Evolutionary conservation across 2,888 invertebrate species (phyloP).

Genomic region (Tortrix viridana): DNA sequence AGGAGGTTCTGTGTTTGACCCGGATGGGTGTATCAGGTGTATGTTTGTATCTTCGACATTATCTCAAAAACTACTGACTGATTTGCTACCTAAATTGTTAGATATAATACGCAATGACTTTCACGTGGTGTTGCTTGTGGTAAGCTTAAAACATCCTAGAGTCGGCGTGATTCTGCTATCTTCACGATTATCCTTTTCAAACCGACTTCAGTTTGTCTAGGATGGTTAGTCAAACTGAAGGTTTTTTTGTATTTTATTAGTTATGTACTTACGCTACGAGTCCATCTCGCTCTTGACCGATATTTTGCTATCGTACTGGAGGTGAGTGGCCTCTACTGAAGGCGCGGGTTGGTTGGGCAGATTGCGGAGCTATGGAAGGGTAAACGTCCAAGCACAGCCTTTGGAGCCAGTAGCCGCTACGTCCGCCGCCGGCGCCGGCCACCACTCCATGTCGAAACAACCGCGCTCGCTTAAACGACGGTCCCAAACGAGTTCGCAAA

Average conservation of each 20-base stretch:
- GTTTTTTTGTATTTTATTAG: rapidly evolving
- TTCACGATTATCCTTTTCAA: no score
- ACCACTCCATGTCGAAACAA: constrained; percentile 3
- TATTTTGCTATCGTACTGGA: constrained; percentile 8
- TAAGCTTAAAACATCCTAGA: no score
- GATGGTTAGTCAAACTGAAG: background rate
- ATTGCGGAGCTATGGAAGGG: constrained; percentile 29
- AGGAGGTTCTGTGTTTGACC: no score
- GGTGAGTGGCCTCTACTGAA: constrained; percentile 22
- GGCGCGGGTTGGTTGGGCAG: constrained; percentile 12
- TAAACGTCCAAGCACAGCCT: constrained; percentile 21
- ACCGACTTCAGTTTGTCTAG: no score
- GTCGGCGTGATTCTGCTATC: no score
- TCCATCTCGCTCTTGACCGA: background rate
- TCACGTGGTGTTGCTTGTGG: no score
- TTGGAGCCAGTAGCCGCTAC: constrained; percentile 21
- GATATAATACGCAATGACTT: no score
- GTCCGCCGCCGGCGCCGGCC: constrained; percentile 17
- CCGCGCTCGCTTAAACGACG: background rate
- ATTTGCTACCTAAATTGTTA: no score
- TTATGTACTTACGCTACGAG: background rate
- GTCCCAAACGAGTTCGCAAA: background rate
- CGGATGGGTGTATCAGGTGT: no score
- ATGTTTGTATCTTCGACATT: no score
- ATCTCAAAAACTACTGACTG: no score